Conservation (phyloP, 2,797 vertebrate species). For the Cacajao melanocephalus region DNA sequence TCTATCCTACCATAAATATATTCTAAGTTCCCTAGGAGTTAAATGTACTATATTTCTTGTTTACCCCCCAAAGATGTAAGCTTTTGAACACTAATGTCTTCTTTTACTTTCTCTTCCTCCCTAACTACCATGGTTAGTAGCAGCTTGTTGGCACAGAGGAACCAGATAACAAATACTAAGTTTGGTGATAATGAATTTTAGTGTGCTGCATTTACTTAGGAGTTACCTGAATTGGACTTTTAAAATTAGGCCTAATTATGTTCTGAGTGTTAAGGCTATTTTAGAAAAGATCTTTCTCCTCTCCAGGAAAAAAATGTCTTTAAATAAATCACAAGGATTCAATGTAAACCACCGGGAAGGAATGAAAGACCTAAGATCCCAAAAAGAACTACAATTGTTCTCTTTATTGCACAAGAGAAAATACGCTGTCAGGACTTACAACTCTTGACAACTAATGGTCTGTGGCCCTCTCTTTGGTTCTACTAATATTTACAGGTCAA, state of each 20-base stretch:
- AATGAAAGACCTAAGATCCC: background rate
- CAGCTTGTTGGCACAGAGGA: background rate
- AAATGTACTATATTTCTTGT: background rate
- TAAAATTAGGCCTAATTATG: background rate
- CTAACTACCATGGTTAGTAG: background rate
- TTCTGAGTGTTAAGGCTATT: background rate
- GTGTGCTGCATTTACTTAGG: background rate
- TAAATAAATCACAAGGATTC: slow-evolving; percentile 31
- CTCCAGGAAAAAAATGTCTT: slow-evolving; percentile 37
- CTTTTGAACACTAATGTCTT: background rate
- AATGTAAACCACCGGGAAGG: background rate
- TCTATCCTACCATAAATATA: background rate
- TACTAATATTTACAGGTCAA: background rate
- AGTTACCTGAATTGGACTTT: background rate
- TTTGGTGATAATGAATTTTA: background rate
- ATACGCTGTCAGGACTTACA: background rate
- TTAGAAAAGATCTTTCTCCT: background rate
- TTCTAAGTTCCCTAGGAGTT: background rate
- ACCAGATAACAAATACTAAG: background rate
- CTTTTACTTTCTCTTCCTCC: slow-evolving; percentile 2
- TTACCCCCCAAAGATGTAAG: background rate
- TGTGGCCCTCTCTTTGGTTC: background rate
- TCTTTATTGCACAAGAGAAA: background rate
- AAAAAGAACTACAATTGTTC: background rate
- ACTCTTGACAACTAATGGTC: background rate